A percentile compares a stretch with the other conserved stretches of the same genome.
These are phyloP conservation scores for Eueides isabella DNA, from an alignment of 1,140 invertebrate species.

Conservation along the genomic window DNA sequence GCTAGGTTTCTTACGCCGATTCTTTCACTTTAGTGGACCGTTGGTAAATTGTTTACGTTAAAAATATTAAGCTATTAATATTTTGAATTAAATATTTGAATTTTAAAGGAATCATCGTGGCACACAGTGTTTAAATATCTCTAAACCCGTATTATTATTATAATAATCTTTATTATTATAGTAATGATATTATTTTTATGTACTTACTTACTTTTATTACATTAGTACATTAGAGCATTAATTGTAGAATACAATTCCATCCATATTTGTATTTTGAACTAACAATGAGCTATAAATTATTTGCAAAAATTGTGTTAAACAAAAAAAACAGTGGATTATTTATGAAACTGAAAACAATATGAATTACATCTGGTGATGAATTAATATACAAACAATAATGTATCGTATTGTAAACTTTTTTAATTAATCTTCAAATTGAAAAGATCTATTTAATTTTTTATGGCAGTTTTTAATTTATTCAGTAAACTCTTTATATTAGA, in stretches of 20 bases:
- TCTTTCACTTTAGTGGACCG: too few relatives aligned
- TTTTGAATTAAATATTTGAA: too few relatives aligned
- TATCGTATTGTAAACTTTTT: not conserved
- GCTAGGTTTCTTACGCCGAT: too few relatives aligned
- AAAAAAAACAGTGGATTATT: not conserved
- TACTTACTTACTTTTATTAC: too few relatives aligned
- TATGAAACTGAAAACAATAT: slow-evolving; percentile 10
- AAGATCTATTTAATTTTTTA: not conserved
- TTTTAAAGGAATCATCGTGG: too few relatives aligned
- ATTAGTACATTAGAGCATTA: too few relatives aligned
- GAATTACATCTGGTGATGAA: not conserved
- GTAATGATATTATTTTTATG: too few relatives aligned
- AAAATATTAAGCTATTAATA: too few relatives aligned
- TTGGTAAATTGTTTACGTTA: too few relatives aligned
- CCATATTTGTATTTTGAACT: not conserved
- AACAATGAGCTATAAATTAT: not conserved
- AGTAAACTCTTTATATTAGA: not conserved
- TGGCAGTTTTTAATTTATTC: not conserved
- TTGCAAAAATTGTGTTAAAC: not conserved
- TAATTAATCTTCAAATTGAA: not conserved
- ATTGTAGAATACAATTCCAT: not conserved
- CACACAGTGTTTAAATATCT: too few relatives aligned
- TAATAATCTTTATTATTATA: too few relatives aligned
- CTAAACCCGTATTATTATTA: too few relatives aligned
- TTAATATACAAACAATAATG: not conserved